Evolutionary conservation across 2,797 vertebrate genomes (phyloP).

Genomic region (Eleutherodactylus coqui): DNA sequence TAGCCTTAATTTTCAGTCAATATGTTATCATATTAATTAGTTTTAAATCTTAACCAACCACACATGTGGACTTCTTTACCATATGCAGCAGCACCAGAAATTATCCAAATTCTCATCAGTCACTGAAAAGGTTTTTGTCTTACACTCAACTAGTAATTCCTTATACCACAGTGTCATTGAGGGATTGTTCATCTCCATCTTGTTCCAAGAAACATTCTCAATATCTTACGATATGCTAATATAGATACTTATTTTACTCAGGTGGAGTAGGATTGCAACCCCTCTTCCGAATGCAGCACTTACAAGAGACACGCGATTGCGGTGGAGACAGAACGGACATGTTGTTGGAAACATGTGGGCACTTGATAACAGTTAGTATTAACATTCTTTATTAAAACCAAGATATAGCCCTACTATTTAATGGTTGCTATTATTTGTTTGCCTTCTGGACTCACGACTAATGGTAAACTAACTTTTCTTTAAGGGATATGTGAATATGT

Average conservation of each 20-base stretch:
- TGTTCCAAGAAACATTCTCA: too few species aligned
- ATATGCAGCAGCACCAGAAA: too few species aligned
- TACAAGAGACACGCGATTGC: conserved; percentile 89
- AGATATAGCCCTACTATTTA: not conserved
- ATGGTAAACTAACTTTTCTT: not conserved
- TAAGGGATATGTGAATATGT: not conserved
- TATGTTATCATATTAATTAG: not conserved
- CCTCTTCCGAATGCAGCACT: conserved; percentile 93
- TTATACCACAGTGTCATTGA: too few species aligned
- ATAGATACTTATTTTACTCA: conserved; percentile 67
- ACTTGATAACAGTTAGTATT: conserved; percentile 82
- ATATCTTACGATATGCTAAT: not conserved
- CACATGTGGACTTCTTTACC: too few species aligned
- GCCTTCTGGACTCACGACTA: not conserved
- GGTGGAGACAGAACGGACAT: conserved; percentile 90
- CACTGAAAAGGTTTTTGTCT: too few species aligned
- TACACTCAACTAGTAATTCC: too few species aligned
- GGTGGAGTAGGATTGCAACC: conserved; percentile 94
- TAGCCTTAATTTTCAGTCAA: not conserved
- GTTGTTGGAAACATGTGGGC: conserved; percentile 94
- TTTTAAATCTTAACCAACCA: too few species aligned
- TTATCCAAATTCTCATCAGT: too few species aligned
- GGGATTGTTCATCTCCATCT: too few species aligned
- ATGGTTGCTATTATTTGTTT: not conserved
- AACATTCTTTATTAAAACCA: conserved; percentile 64